These are phyloP conservation scores for Saturnia pavonia DNA, from an alignment of 2,888 invertebrate genomes.

Conservation along the genomic window DNA sequence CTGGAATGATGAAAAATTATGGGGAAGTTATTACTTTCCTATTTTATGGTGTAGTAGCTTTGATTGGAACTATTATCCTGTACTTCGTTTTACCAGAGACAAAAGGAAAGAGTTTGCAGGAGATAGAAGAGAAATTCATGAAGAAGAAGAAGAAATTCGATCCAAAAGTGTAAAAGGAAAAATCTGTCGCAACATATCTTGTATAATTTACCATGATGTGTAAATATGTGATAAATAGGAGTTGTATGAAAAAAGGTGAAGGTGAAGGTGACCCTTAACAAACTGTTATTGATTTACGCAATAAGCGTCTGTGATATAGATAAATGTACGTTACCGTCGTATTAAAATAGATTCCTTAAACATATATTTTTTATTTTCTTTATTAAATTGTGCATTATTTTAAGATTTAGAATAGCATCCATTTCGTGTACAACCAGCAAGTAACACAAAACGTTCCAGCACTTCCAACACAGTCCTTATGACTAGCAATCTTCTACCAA, in stretches of 20 bases:
- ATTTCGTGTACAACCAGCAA: neutral
- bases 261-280: neutral
- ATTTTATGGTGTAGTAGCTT: slow-evolving; percentile 81
- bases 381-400: neutral
- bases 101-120: slow-evolving; percentile 84
- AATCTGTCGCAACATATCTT: neutral
- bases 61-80: slow-evolving; percentile 81
- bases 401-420: neutral
- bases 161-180: slow-evolving; percentile 44
- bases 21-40: slow-evolving; percentile 84
- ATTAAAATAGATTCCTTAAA: neutral
- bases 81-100: slow-evolving; percentile 86
- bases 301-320: slow-evolving; percentile 12
- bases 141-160: slow-evolving; percentile 50
- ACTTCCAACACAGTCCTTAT: too few species aligned
- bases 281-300: neutral
- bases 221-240: neutral
- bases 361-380: neutral
- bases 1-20: slow-evolving; percentile 80
- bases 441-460: too few species aligned
- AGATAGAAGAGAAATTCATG: slow-evolving; percentile 84
- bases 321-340: neutral
- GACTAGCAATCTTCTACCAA: too few species aligned
- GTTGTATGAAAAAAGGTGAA: neutral
- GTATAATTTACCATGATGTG: neutral